phyloP scores from a whole-genome alignment of 2,113 vertebrate species.

The Stomatorhinus ivindoensis region DNA sequence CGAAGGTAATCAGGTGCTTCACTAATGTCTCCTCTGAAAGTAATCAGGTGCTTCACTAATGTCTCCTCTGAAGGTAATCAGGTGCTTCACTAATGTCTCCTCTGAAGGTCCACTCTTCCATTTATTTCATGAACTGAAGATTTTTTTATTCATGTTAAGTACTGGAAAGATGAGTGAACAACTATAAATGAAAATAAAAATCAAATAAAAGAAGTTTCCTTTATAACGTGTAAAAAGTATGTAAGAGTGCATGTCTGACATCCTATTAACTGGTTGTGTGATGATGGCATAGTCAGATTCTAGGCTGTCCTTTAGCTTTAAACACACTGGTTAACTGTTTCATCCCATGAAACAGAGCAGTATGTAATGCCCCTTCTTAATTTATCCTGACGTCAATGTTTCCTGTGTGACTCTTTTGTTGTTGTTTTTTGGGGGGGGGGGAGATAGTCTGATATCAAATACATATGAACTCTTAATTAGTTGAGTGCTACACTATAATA shows the following conservation, averaged over 20 bases:
- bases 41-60: neutral
- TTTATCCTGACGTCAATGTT: neutral
- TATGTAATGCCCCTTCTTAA: neutral
- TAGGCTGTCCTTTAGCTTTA: too few species aligned
- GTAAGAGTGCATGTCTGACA: too few species aligned
- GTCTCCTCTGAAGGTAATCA: neutral
- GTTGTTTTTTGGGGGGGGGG: neutral
- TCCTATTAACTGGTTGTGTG: too few species aligned
- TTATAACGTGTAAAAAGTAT: too few species aligned
- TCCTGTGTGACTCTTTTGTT: neutral
- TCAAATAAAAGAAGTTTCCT: too few species aligned
- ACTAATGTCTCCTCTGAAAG: neutral
- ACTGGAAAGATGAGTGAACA: too few species aligned
- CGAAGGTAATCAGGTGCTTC: neutral
- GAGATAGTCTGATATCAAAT: neutral
- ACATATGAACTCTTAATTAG: neutral
- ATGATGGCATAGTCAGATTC: too few species aligned
- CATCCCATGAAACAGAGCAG: too few species aligned
- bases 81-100: neutral
- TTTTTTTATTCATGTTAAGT: too few species aligned
- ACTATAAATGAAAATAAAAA: too few species aligned
- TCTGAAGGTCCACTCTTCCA: neutral
- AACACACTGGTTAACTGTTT: too few species aligned
- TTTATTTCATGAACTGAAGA: too few species aligned
- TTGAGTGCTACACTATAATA: neutral